A percentile compares a stretch with the other conserved stretches of the same genome.
phyloP scores from a whole-genome alignment of 2,888 invertebrate species.

The Cancer borealis region DNA sequence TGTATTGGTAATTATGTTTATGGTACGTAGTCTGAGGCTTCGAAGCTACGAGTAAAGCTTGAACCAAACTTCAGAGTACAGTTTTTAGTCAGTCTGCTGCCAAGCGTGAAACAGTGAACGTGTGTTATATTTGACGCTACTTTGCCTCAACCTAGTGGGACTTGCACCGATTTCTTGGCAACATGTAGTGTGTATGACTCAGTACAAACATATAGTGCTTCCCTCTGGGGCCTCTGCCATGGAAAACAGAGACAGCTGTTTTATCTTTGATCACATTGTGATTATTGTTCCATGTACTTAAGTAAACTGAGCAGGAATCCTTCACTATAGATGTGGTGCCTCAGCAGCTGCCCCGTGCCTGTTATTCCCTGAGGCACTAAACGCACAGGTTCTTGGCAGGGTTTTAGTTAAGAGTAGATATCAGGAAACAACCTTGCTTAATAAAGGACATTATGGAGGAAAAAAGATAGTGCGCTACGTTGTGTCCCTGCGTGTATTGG shows the following conservation, averaged over 20 bases:
- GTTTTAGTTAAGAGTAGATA: no score
- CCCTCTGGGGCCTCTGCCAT: neutral
- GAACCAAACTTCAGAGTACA: neutral
- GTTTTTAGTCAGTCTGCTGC: neutral
- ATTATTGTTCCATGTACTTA: no score
- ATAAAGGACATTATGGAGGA: no score
- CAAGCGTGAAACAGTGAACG: neutral
- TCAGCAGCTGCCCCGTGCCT: no score
- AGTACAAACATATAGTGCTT: neutral
- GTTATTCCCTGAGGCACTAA: no score
- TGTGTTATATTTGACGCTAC: neutral
- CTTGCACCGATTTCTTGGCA: neutral
- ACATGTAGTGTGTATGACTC: neutral
- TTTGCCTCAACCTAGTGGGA: neutral
- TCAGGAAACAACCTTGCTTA: no score
- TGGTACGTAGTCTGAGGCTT: neutral
- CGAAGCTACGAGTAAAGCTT: neutral
- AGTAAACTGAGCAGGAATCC: no score
- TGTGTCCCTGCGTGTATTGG: no score
- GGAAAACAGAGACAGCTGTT: neutral
- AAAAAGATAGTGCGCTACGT: no score
- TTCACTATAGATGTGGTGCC: no score
- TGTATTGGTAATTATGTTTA: neutral
- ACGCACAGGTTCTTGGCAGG: no score
- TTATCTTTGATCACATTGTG: neutral